Conservation (phyloP, 2,113 vertebrate species). For the Odocoileus virginianus region DNA sequence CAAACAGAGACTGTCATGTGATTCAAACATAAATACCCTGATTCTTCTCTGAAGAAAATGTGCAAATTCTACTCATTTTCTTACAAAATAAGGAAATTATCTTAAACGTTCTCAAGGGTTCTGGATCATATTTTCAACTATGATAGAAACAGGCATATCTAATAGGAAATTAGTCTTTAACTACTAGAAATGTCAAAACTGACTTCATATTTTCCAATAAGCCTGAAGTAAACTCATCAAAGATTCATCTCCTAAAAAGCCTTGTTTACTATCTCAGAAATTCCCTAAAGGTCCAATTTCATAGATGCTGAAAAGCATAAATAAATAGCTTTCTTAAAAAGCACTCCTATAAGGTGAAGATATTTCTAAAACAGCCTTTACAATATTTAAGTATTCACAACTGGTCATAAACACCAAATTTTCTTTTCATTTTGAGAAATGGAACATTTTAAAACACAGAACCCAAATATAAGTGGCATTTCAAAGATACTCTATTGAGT, state of each 20-base stretch:
- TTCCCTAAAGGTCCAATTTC: background rate
- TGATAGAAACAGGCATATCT: background rate
- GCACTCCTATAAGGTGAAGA: background rate
- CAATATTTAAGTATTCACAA: background rate
- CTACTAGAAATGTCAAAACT: background rate
- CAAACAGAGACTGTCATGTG: background rate
- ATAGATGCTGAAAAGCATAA: background rate
- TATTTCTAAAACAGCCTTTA: background rate
- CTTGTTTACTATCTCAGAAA: background rate
- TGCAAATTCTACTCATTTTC: background rate
- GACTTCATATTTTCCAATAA: slow-evolving; percentile 4
- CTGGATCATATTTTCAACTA: background rate
- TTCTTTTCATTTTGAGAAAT: background rate
- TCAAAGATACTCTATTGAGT: background rate
- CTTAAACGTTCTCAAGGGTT: background rate
- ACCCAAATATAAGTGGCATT: background rate
- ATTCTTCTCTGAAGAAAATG: background rate
- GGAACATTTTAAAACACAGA: background rate
- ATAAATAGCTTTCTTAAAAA: background rate
- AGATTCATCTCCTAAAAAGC: background rate
- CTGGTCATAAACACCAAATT: background rate
- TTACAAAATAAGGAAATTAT: background rate
- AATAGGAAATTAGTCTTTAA: background rate
- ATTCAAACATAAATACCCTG: background rate
- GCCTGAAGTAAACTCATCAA: background rate